Evolutionary conservation across 2,797 vertebrate species (phyloP).

Genomic region (Chelmon rostratus): DNA sequence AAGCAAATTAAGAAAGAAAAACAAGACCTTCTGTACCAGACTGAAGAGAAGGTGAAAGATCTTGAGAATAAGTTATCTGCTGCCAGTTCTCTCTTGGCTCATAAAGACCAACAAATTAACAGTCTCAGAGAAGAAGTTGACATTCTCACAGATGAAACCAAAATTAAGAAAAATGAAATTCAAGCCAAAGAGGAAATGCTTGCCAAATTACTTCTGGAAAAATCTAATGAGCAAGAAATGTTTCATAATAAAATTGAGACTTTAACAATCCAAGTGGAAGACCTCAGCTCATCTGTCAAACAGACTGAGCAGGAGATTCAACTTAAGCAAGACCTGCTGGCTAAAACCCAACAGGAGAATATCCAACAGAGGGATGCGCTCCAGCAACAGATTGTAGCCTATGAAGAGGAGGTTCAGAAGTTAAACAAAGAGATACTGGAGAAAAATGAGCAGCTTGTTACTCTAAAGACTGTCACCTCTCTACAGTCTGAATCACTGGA

Average conservation of each 20-base stretch:
- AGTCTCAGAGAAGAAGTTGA: slow-evolving; percentile 64
- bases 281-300: slow-evolving; percentile 55
- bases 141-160: slow-evolving; percentile 51
- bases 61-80: slow-evolving; percentile 60
- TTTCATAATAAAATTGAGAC: slow-evolving; percentile 79
- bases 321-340: slow-evolving; percentile 57
- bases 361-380: slow-evolving; percentile 57
- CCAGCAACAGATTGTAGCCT: slow-evolving; percentile 49
- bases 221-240: slow-evolving; percentile 56
- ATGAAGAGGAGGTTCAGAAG: slow-evolving; percentile 72
- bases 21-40: slow-evolving; percentile 55
- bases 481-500: slow-evolving; percentile 39
- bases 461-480: slow-evolving; percentile 48
- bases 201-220: slow-evolving; percentile 60
- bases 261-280: slow-evolving; percentile 63
- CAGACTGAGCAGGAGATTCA: slow-evolving; percentile 70
- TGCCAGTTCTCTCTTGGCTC: slow-evolving; percentile 60
- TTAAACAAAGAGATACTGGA: slow-evolving; percentile 53
- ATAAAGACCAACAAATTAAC: slow-evolving; percentile 80
- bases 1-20: slow-evolving; percentile 63
- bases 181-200: slow-evolving; percentile 69
- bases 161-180: slow-evolving; percentile 59
- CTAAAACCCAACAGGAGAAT: slow-evolving; percentile 55
- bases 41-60: slow-evolving; percentile 74
- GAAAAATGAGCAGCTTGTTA: slow-evolving; percentile 57